Base-by-base conservation (phyloP, 2,888 invertebrate genomes). In the Melangyna quadrimaculata region DNA sequence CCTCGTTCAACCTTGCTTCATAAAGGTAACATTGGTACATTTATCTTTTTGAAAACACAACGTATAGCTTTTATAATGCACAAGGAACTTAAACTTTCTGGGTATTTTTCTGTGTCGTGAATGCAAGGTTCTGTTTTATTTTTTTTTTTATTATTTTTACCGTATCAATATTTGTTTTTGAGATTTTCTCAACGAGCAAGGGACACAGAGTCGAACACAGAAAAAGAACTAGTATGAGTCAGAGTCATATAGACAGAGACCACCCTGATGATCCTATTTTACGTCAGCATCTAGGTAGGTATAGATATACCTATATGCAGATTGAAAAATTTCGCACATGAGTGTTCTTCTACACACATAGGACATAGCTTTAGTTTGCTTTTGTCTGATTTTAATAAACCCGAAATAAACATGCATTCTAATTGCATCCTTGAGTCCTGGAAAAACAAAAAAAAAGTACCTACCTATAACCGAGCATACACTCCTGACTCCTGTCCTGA, bases 331-430 rank as follows among this genome's bases (percentile, higher is more conserved):
- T 84, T 72, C 55, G 22, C 75, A 86, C 69, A 72, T 73, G 75
- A 77, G 59, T 59, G 8, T 32, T 22, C 22, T 48, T 35, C 17
- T 45, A 35, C 35, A 35, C 5, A 22, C 55, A 32, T 10, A 61
- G 2, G 2, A 19, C 17, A 10, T 22, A 40, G 12, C 32, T 35
- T 35, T 12, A 35, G 55, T 43, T 71, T 55, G 80, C 79, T 63
- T 78, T 73, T 80, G 81, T 80, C 77, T 69, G 72, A 77, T 80
- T 80, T 86, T 86, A 80, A 86, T 86, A 86, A 80, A 86, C 75
- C 77, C 69, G 75, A 79, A 80, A 80, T 86, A 86, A 81, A 86
- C 80, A 80, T 86, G 53, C 61, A 77, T 77, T 77, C 86, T 86
- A 86, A 86, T 80, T 86, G 80, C 77, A 73, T 80, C 72, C 75